A percentile compares a stretch with the other conserved stretches of the same genome.
Conservation (phyloP, 2,113 vertebrate species). For the Neotoma lepida region DNA sequence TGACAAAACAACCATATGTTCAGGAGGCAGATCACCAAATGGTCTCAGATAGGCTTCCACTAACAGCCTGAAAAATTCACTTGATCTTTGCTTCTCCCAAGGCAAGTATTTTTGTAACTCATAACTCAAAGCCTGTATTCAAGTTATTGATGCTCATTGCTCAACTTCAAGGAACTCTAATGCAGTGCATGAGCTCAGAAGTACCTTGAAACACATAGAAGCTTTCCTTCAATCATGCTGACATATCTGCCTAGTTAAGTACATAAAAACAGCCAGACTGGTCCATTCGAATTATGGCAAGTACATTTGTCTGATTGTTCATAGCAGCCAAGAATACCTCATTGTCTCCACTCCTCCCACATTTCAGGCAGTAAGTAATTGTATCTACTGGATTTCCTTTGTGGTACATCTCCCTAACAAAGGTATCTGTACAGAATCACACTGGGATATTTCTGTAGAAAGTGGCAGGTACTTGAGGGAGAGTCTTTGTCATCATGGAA, state of each 20-base stretch:
- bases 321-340: background rate
- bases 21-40: slow-evolving; percentile 29
- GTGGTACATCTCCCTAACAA: background rate
- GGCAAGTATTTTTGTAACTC: slow-evolving; percentile 59
- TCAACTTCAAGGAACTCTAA: background rate
- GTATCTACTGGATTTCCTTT: background rate
- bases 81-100: slow-evolving; percentile 44
- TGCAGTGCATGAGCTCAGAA: background rate
- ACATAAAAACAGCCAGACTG: slow-evolving; percentile 1
- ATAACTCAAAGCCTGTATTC: background rate
- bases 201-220: background rate
- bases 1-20: slow-evolving; percentile 50
- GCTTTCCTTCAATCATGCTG: slow-evolving; percentile 17
- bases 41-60: slow-evolving; percentile 3
- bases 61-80: slow-evolving; percentile 28
- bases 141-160: background rate
- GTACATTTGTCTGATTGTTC: background rate
- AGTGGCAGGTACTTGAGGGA: background rate
- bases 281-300: background rate
- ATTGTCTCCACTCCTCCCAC: background rate
- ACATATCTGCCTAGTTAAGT: background rate
- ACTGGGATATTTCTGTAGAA: background rate
- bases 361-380: background rate
- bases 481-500: background rate
- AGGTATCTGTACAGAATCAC: background rate